Conservation (phyloP, 2,888 invertebrate species). For the Amphipyra tragopoginis region DNA sequence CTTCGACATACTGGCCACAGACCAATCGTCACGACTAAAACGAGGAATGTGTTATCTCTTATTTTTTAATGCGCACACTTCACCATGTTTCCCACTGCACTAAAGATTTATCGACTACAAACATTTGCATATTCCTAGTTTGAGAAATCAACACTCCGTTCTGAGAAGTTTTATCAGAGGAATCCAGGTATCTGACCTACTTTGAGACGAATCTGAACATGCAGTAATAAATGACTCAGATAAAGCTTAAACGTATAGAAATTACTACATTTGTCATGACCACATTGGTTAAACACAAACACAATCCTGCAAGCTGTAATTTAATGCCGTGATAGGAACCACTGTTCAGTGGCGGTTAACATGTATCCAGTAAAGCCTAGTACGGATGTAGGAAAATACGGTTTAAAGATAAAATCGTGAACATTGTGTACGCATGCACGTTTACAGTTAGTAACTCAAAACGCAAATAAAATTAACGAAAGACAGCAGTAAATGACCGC, state of each 20-base stretch:
- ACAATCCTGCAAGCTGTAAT: slow-evolving; percentile 63
- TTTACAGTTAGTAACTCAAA: slow-evolving; percentile 69
- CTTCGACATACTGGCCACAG: slow-evolving; percentile 66
- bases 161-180: slow-evolving; percentile 20
- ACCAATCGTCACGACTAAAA: slow-evolving; percentile 77
- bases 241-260: slow-evolving; percentile 54
- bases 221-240: slow-evolving; percentile 56
- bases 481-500: slow-evolving; percentile 73
- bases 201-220: slow-evolving; percentile 47
- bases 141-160: slow-evolving; percentile 25
- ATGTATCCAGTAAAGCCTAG: slow-evolving; percentile 62
- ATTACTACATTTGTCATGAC: slow-evolving; percentile 61
- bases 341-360: slow-evolving; percentile 67
- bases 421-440: slow-evolving; percentile 63
- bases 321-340: slow-evolving; percentile 72
- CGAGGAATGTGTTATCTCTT: slow-evolving; percentile 68
- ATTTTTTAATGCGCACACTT: slow-evolving; percentile 59
- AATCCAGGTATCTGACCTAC: slow-evolving; percentile 28
- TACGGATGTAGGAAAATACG: slow-evolving; percentile 67
- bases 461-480: slow-evolving; percentile 76
- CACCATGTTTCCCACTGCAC: slow-evolving; percentile 19
- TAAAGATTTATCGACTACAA: slow-evolving; percentile 47
- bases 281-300: slow-evolving; percentile 66
- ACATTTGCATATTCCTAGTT: slow-evolving; percentile 37
- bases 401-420: slow-evolving; percentile 66